Conservation (phyloP, 2,888 invertebrate species). For the Entomobrya proxima region DNA sequence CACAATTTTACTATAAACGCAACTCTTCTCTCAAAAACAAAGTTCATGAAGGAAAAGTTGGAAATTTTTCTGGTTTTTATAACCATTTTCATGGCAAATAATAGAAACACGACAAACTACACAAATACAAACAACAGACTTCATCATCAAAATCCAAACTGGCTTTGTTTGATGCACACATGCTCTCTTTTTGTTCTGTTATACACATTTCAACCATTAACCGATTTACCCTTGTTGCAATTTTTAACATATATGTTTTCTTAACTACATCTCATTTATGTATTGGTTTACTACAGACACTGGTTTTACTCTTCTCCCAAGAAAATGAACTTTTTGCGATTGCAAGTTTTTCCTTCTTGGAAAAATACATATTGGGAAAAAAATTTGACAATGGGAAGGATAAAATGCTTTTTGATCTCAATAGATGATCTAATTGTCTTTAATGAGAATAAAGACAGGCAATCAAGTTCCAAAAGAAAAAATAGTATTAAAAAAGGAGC, state of each 20-base stretch:
- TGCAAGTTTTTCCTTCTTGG: background rate
- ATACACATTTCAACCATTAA: background rate
- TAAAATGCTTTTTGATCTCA: slow-evolving; percentile 41
- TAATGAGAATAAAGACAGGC: slow-evolving; percentile 55
- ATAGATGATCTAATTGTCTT: slow-evolving; percentile 60
- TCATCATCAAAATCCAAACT: background rate
- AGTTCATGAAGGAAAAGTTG: background rate
- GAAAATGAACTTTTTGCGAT: slow-evolving; percentile 1
- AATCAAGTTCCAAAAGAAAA: slow-evolving; percentile 30
- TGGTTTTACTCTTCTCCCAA: background rate
- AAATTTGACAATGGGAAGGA: background rate
- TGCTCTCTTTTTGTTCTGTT: background rate
- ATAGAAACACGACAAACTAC: background rate
- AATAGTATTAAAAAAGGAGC: slow-evolving; percentile 13
- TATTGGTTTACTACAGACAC: background rate
- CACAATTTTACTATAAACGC: background rate
- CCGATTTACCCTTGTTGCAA: slow-evolving; percentile 28
- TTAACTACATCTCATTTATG: background rate
- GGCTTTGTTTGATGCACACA: slow-evolving; percentile 8
- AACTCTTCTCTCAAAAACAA: background rate
- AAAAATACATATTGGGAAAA: background rate
- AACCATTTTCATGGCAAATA: background rate
- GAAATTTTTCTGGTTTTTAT: background rate
- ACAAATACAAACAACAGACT: background rate
- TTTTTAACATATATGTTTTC: background rate